Evolutionary conservation across 2,113 vertebrate species (phyloP), one percentile per base, ranked within the genome.

Genomic region (Dendrocopos noguchii): DNA sequence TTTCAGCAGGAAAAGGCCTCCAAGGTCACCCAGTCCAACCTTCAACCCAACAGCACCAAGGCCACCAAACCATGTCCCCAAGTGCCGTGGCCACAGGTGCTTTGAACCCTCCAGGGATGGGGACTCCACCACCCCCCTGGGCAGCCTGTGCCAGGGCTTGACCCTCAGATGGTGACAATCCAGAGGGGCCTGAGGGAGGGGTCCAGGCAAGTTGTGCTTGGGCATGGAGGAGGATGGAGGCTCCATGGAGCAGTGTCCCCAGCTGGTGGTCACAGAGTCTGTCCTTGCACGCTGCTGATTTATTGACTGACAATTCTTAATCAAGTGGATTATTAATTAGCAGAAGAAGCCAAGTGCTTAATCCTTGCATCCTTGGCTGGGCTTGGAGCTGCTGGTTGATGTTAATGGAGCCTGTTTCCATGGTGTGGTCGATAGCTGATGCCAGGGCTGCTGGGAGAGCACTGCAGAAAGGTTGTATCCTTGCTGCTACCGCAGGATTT

Each of bases 261-360:
- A 6, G 70, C 63, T 75, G 4, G 0, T 2, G 42, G 55, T 33
- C 1, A 0, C 73, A 27, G 53, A 65, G 47, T 76, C 44, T 20
- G 57, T 52, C 87, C 74, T 84, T 72, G 39, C 7, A n/a, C 64
- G 22, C 50, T 27, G 74, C 28, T 75, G 87, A 87, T 70, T 70
- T 53, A 84, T 34, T 46, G 87, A 92, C 87, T 16, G 68, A 12
- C 75, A 71, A 59, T 24, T 31, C 88, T 77, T 80, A 80, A 95
- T 93, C 90, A 91, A 96, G 67, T n/a, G 71, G 85, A 12, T 97
- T 90, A 66, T 79, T 96, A 96, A 97, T 96, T 91, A 94, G 82
- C 59, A 31, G 80, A 64, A 87, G 80, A 75, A 66, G 59, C 57
- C 3, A 4, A 24, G 70, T 86, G 47, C 20, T 77, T 70, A 59